Evolutionary conservation across 2,888 invertebrate species (phyloP), one percentile per base, ranked within the genome.

Genomic region (Drosophila paramelanica): DNA sequence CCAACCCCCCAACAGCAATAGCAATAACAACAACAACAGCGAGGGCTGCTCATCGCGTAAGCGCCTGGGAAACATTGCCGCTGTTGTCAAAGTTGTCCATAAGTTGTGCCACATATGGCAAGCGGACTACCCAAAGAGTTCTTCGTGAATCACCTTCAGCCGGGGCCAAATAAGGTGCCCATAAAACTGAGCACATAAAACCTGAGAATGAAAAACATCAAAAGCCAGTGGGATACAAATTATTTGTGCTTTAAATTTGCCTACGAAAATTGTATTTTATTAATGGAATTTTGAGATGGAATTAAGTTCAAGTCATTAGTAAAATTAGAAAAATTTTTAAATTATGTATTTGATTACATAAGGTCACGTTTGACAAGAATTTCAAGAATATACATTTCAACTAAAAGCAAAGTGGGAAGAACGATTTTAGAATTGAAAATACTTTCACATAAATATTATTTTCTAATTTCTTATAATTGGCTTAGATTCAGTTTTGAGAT

Each of bases 191-290:
- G 46, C n/a, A 49, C 56, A 62, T 75, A 71, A 75, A 74, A 75
- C 62, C 52, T 14, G 27, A 51, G 41, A 56, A 43, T 27, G 50
- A 6, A 46, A 53, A 46, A 53, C 70, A 69, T 66, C 49, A 62
- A 64, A 58, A 51, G 50, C 60, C 59, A 60, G 59, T 75, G 76
- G 75, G 62, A 67, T 57, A 74, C 66, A 59, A 75, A 66, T 55
- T 41, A 33, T 43, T 31, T 23, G 27, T 23, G 33, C 52, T 43
- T 65, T 41, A 27, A n/a, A 56, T 65, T 61, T 59, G 20, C 13
- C 57, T 51, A 53, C 49, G 59, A 51, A 51, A 55, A 45, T 46
- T 50, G 20, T 20, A 31, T 47, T 39, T 53, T 23, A 25, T 46
- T 45, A 57, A 69, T 65, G 57, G 65, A 23, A 60, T 49, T 47